Evolutionary conservation across 2,113 vertebrate species (phyloP), one percentile per base, ranked within the genome.

Genomic region (Laterallus jamaicensis): DNA sequence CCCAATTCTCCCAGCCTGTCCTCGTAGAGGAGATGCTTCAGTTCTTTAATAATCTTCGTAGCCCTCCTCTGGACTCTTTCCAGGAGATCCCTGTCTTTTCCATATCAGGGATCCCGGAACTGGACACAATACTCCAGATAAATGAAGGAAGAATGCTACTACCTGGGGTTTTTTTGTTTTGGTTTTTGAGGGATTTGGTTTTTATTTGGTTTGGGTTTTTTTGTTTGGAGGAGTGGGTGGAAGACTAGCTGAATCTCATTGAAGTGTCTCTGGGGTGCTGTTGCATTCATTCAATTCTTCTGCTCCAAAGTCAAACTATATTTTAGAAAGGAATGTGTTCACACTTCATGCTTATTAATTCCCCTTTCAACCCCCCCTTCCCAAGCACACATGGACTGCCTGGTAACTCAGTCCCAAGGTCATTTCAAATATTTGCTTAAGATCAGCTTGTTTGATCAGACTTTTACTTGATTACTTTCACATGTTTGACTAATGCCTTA

Each of bases 361-460:
- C 21, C 11, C 14, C 19, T 88, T 83, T 12, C 55, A 42, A 70
- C 12, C 35, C 32, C 6, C 31, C 66, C 20, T 28, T 84, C 37
- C 83, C 50, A 95, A 94, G 96, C 42, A 79, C 35, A 78, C 6
- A 39, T 0, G 6, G 15, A 40, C 15, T 85, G 22, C 55, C 90
- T 93, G 50, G 58, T 82, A 94, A 49, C 82, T 96, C 86, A 93
- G 71, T 96, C 77, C 60, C 40, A 67, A 94, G 59, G 39, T 18
- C n/a, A 32, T 93, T 89, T 95, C 66, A 93, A 96, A 88, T 88
- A 90, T 96, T 97, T 97, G 54, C 20, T 90, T 79, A 90, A 94
- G 94, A 77, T 82, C 67, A 89, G 20, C 31, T 70, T 93, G 55
- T 84, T 96, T 97, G 93, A 97, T 96, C 93, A 96, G 86, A 81